Conservation (phyloP, 2,888 invertebrate species). For the Troides aeacus region DNA sequence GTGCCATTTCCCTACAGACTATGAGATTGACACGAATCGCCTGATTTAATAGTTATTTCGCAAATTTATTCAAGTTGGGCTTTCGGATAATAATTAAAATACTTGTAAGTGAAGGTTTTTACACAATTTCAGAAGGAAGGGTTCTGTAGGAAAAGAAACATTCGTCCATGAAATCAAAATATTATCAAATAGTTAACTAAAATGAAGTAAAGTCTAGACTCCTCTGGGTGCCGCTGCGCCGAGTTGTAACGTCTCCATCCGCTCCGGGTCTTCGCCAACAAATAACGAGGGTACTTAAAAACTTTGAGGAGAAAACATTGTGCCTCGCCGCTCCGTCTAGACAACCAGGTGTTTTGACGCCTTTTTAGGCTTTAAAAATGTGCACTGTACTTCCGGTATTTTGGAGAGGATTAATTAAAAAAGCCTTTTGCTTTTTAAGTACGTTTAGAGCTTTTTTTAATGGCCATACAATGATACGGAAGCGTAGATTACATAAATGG, state of each 20-base stretch:
- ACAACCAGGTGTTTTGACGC: constrained; percentile 38
- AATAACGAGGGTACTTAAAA: constrained; percentile 41
- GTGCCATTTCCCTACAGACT: too few species aligned
- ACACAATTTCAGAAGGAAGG: too few species aligned
- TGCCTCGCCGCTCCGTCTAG: constrained; percentile 51
- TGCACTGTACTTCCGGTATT: background rate
- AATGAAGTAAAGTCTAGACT: background rate
- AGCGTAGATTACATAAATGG: too few species aligned
- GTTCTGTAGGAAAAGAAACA: too few species aligned
- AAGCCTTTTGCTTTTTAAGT: background rate
- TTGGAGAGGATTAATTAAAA: constrained; percentile 15
- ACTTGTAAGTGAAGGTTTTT: too few species aligned
- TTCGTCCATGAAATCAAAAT: too few species aligned
- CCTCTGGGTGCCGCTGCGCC: constrained; percentile 12
- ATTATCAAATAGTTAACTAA: background rate
- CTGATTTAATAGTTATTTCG: too few species aligned
- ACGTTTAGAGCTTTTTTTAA: too few species aligned
- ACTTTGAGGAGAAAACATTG: constrained; percentile 34
- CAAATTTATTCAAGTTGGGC: too few species aligned
- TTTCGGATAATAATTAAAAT: too few species aligned
- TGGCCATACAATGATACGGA: too few species aligned
- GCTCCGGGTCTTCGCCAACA: constrained; percentile 31
- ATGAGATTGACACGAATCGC: too few species aligned
- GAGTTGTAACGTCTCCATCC: constrained; percentile 17
- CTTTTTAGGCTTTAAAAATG: constrained; percentile 4